Evolutionary conservation across 2,113 vertebrate species (phyloP).

Genomic region (Spheniscus mendiculus): DNA sequence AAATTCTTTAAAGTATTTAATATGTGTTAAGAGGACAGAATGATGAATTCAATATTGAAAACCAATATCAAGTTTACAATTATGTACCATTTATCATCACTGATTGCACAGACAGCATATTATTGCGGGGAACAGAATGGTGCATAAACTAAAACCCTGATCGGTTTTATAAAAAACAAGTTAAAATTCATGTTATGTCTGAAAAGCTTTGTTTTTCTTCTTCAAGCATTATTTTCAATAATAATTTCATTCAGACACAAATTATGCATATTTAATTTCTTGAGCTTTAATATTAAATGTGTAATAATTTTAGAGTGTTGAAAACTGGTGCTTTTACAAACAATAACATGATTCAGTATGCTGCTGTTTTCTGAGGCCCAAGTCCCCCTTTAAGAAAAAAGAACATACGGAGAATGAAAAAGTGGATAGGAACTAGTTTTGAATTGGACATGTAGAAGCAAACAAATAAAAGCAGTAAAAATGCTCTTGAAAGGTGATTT

Average conservation of each 20-base stretch:
- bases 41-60: constrained; percentile 86
- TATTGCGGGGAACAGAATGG: constrained; percentile 59
- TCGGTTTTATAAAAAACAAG: constrained; percentile 61
- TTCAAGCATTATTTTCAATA: constrained; percentile 69
- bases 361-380: not conserved
- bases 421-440: not conserved
- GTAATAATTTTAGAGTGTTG: not conserved
- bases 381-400: not conserved
- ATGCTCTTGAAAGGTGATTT: not conserved
- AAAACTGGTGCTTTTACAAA: not conserved
- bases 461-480: not conserved
- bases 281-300: constrained; percentile 40
- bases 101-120: constrained; percentile 71
- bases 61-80: constrained; percentile 84
- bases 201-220: constrained; percentile 64
- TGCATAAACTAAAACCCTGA: constrained; percentile 73
- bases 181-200: constrained; percentile 67
- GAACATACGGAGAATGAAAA: not conserved
- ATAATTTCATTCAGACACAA: constrained; percentile 71
- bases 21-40: constrained; percentile 85
- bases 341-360: not conserved
- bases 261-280: constrained; percentile 71
- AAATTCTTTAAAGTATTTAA: constrained; percentile 85
- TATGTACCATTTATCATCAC: constrained; percentile 81
- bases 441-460: not conserved